phyloP scores from a whole-genome alignment of 2,113 vertebrate genomes.

The Tupaia chinensis region DNA sequence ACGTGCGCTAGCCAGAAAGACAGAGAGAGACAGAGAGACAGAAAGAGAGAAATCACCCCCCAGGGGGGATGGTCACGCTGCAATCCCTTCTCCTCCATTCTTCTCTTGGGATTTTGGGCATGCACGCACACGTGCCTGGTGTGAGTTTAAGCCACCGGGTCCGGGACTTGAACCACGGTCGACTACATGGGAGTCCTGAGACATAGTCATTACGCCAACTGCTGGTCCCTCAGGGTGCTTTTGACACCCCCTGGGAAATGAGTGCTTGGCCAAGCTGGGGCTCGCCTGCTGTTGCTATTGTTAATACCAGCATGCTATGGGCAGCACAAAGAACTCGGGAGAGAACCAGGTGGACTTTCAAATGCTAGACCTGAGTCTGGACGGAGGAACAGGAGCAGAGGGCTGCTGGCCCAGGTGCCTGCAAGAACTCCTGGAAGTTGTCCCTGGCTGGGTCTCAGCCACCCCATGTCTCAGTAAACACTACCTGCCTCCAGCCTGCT shows the following conservation, averaged over 20 bases:
- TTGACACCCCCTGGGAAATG: background rate
- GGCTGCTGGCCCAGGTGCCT: background rate
- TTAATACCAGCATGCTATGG: background rate
- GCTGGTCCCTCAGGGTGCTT: background rate
- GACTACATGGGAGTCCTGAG: too few species aligned
- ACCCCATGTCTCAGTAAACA: background rate
- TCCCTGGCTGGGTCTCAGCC: background rate
- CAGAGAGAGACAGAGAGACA: too few species aligned
- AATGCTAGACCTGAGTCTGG: background rate
- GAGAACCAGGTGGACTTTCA: background rate
- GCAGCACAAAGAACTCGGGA: too few species aligned
- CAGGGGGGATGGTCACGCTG: too few species aligned
- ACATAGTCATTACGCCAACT: too few species aligned
- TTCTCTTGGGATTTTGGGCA: too few species aligned
- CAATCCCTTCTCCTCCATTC: too few species aligned
- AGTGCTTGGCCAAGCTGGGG: background rate
- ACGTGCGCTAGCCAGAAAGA: too few species aligned
- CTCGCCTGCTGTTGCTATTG: background rate
- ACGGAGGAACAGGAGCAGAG: background rate
- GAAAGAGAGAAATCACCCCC: too few species aligned
- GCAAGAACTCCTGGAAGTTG: background rate
- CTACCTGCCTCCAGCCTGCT: rapidly evolving
- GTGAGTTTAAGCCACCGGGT: too few species aligned
- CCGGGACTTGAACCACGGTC: too few species aligned
- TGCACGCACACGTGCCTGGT: too few species aligned